phyloP scores from a whole-genome alignment of 2,888 invertebrate genomes.

The Drosophila algonquin region DNA sequence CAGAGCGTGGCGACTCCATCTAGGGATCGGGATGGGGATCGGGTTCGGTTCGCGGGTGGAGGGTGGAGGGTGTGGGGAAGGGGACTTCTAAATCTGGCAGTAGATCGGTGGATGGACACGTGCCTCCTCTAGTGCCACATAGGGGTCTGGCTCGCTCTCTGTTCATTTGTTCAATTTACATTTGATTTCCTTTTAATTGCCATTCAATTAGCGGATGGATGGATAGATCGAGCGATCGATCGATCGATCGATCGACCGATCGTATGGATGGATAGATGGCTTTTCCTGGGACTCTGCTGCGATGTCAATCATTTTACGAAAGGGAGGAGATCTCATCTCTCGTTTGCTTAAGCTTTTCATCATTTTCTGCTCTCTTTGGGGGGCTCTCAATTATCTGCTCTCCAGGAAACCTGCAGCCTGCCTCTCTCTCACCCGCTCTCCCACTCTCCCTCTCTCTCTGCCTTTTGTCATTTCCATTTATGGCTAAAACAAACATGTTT shows the following conservation, averaged over 20 bases:
- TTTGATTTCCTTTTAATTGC: constrained; percentile 73
- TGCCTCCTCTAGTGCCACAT: constrained; percentile 13
- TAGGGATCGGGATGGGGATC: constrained; percentile 40
- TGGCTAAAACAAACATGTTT: constrained; percentile 60
- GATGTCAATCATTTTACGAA: constrained; percentile 50
- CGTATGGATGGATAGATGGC: constrained; percentile 8
- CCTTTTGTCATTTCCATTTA: constrained; percentile 51
- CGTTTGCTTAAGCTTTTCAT: constrained; percentile 23
- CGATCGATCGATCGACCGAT: background rate
- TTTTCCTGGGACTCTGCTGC: constrained; percentile 29
- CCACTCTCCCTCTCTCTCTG: background rate
- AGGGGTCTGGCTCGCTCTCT: background rate
- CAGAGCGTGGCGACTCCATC: constrained; percentile 56
- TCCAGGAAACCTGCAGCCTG: constrained; percentile 3
- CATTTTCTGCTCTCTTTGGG: constrained; percentile 31
- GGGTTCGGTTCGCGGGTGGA: too few species aligned
- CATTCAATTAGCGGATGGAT: constrained; percentile 65
- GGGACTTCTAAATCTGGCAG: constrained; percentile 49
- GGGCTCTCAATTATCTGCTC: constrained; percentile 21
- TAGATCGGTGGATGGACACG: constrained; percentile 34
- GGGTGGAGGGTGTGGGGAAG: background rate
- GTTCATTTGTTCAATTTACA: constrained; percentile 58
- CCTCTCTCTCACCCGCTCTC: background rate
- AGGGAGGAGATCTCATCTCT: too few species aligned
- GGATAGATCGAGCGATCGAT: background rate